phyloP scores from a whole-genome alignment of 2,113 vertebrate genomes.

The Toxotes chatareus region DNA sequence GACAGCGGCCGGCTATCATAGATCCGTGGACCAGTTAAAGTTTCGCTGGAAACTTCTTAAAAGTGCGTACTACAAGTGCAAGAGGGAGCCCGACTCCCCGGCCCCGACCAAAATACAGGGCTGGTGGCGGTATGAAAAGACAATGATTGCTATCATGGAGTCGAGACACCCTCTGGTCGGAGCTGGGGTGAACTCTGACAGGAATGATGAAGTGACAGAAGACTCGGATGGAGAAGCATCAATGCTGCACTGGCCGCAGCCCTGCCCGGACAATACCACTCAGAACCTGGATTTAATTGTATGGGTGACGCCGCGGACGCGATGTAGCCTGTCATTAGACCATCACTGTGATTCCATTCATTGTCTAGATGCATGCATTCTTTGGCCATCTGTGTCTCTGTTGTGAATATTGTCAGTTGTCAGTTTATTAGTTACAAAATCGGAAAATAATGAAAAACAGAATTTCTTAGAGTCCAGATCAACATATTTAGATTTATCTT shows the following conservation, averaged over 20 bases:
- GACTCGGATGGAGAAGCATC: conserved; percentile 70
- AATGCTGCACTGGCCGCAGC: conserved; percentile 53
- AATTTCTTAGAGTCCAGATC: background rate
- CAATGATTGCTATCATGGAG: conserved; percentile 73
- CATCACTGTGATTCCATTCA: background rate
- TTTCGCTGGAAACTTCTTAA: conserved; percentile 79
- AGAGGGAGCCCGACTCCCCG: conserved; percentile 44
- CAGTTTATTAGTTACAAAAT: background rate
- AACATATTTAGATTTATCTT: background rate
- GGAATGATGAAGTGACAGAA: conserved; percentile 59
- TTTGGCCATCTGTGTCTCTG: background rate
- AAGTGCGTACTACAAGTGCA: conserved; percentile 73
- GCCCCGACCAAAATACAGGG: conserved; percentile 67
- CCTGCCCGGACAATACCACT: conserved; percentile 44
- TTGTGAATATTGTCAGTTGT: background rate
- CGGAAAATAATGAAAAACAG: no score
- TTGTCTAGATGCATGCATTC: conserved; percentile 33
- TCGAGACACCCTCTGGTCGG: conserved; percentile 63
- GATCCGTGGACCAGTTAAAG: conserved; percentile 75
- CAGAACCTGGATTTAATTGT: conserved; percentile 75
- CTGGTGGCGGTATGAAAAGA: conserved; percentile 74
- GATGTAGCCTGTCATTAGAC: conserved; percentile 8
- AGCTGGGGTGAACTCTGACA: conserved; percentile 45
- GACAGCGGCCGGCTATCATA: conserved; percentile 68
- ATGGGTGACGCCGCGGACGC: conserved; percentile 44